Evolutionary conservation across 2,888 invertebrate species (phyloP), one percentile per base, ranked within the genome.

Genomic region (Scaptomyza polygonia): DNA sequence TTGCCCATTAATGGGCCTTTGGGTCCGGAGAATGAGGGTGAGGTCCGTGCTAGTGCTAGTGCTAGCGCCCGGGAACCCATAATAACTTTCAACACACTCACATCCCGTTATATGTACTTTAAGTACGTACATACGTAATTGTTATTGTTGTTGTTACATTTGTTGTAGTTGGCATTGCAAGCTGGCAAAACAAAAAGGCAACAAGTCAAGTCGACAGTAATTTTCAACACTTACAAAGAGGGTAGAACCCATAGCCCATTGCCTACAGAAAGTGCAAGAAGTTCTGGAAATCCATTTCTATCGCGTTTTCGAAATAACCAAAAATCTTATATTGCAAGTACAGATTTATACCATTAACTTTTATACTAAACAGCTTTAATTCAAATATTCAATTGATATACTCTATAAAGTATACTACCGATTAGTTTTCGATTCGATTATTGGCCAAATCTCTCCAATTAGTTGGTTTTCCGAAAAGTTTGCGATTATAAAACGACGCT

Each of bases 191-290:
- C 75, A 86, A 82, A 87, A 88, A 80, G 84, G 84, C 80, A 86
- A 88, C 88, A 84, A 84, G 86, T 88, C 84, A 88, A 84, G 86
- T 80, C 88, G 78, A 80, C 84, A 88, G 88, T 84, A 86, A 84
- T 84, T 84, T 84, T 88, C 84, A 84, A 84, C 84, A 84, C 84
- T 84, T 84, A 76, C 84, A 66, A 39, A 69, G 70, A 74, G 81
- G 66, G 81, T 77, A 70, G 69, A 21, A 36, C 45, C 51, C 58
- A 45, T 49, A 39, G 62, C 52, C 34, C 34, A 75, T 68, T 78
- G 66, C 62, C 67, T 53, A 21, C 52, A 29, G 39, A 61, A 65
- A 47, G 36, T 51, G 47, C 7, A 14, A 9, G 16, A 21, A 42
- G 55, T 76, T 73, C 73, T 16, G 3, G 8, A 32, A 73, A 76